Evolutionary conservation across 2,797 vertebrate species (phyloP).

Genomic region (Tarsius wallacei): DNA sequence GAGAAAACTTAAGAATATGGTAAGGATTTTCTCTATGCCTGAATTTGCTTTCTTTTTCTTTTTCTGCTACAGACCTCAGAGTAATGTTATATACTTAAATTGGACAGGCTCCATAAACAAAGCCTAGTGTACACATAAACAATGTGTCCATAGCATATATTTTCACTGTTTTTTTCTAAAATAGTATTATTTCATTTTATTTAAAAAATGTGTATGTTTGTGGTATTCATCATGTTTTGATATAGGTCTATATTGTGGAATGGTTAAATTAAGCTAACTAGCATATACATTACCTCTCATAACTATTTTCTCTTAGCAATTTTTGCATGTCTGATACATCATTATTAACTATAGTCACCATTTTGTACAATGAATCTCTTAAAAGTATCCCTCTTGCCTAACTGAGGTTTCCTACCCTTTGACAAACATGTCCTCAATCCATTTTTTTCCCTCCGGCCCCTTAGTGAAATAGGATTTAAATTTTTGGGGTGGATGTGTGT

Average conservation of each 20-base stretch:
- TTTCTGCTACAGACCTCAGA: background rate
- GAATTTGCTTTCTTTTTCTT: background rate
- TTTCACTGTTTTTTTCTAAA: background rate
- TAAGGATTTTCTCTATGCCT: background rate
- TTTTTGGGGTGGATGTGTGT: background rate
- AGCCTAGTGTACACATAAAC: background rate
- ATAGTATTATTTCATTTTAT: background rate
- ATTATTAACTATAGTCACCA: background rate
- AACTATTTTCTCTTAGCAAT: background rate
- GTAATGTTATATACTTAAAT: background rate
- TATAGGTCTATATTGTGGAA: background rate
- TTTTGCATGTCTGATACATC: background rate
- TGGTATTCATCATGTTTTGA: background rate
- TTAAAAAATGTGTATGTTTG: background rate
- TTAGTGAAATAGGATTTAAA: background rate
- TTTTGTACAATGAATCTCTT: background rate
- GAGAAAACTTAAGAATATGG: background rate
- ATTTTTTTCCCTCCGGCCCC: background rate
- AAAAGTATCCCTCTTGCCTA: background rate
- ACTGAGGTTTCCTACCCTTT: background rate
- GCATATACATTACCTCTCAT: background rate
- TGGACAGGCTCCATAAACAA: rapidly evolving
- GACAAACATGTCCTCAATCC: background rate
- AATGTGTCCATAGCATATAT: background rate
- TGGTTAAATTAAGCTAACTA: background rate